Conservation (phyloP, 1,140 invertebrate species). For the Choristoneura fumiferana region DNA sequence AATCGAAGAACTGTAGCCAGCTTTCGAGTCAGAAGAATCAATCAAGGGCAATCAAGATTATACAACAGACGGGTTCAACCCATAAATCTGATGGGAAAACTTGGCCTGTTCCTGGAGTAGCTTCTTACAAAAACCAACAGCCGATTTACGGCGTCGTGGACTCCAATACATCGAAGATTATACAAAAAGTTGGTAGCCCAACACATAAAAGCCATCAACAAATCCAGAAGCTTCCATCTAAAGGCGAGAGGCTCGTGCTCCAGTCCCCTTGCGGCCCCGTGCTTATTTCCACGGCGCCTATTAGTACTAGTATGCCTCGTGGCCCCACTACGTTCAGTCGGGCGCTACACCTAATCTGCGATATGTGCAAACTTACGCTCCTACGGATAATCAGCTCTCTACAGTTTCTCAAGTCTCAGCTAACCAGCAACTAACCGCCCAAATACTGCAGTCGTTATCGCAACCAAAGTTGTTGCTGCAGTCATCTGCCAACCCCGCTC, state of each 20-base stretch:
- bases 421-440: constrained; percentile 72
- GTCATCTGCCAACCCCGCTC: constrained; percentile 45
- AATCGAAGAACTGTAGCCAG: constrained; percentile 58
- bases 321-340: constrained; percentile 72
- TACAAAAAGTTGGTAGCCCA: constrained; percentile 69
- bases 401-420: constrained; percentile 64
- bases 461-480: constrained; percentile 68
- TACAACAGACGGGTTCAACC: constrained; percentile 59
- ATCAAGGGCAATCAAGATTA: constrained; percentile 69
- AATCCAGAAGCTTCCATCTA: constrained; percentile 55
- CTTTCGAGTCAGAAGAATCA: constrained; percentile 59
- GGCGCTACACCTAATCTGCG: constrained; percentile 65
- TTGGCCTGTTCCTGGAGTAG: constrained; percentile 58
- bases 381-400: constrained; percentile 58
- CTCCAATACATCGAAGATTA: constrained; percentile 61
- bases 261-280: constrained; percentile 70
- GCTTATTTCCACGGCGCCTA: constrained; percentile 61
- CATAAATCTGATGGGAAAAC: constrained; percentile 61
- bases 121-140: constrained; percentile 57
- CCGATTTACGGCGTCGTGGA: constrained; percentile 52
- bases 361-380: constrained; percentile 70
- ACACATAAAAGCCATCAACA: constrained; percentile 50
- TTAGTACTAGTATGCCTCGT: constrained; percentile 59
- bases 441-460: constrained; percentile 72
- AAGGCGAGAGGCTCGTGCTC: constrained; percentile 64